Evolutionary conservation across 2,888 invertebrate species (phyloP), one percentile per base, ranked within the genome.

Genomic region (Drosophila incognita): DNA sequence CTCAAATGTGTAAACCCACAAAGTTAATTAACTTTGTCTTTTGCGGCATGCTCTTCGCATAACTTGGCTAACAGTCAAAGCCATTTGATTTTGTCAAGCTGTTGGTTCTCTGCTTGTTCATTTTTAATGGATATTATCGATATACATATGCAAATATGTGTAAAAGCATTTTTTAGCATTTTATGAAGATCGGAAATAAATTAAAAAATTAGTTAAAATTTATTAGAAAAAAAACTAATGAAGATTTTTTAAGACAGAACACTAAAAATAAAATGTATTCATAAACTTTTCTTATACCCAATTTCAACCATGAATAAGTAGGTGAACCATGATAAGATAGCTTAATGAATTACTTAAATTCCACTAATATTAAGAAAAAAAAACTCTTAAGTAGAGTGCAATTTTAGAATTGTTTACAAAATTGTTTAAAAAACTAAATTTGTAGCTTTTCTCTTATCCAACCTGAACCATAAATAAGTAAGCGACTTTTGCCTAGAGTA

Each of bases 1-100:
- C 62, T 59, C 69, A 56, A 70, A 62, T 65, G 76, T 83, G 76
- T 83, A 89, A 87, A 75, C 76, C 90, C 81, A 90, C 87, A 90
- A 82, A 87, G 87, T 87, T 87, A 87, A 87, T 87, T 87, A 90
- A 90, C 90, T 90, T 76, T 82, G 76, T 72, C 68, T 76, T 72
- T 66, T 64, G 85, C 60, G 58, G 67, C 64, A 35, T 71, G 63
- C 68, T 65, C 68, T 65, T 36, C 54, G 42, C 51, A 46, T 64
- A 71, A 54, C 77, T 58, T 75, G 76, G 70, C 80, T 29, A 38
- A 54, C 46, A 57, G 42, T 4, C 5, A 13, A 31, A 59, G 53
- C 40, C 58, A 35, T 52, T 21, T 54, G 48, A 63, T 38, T 81
- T 58, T 49, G 8, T 61, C 61, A 72, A 48, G 11, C 56, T 15